phyloP scores from a whole-genome alignment of 2,888 invertebrate species.

The Ochlodes sylvanus region DNA sequence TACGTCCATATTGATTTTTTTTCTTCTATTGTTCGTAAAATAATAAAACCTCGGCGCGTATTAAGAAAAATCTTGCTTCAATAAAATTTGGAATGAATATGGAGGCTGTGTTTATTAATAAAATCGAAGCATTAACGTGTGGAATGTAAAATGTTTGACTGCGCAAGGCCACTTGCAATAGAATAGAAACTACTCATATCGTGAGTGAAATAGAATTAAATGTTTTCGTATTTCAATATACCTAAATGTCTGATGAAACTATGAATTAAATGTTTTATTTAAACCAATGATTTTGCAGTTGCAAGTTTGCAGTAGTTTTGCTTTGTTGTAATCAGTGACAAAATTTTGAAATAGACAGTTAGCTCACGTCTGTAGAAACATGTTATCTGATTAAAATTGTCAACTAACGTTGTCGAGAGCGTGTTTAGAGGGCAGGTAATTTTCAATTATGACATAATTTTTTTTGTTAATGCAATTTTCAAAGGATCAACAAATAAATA shows the following conservation, averaged over 20 bases:
- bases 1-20: slow-evolving; percentile 83
- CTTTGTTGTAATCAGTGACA: slow-evolving; percentile 19
- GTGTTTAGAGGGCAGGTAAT: not conserved
- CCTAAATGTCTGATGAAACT: slow-evolving; percentile 33
- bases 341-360: slow-evolving; percentile 19
- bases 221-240: slow-evolving; percentile 53
- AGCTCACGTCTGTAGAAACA: slow-evolving; percentile 1
- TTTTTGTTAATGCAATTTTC: not conserved
- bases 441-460: not conserved
- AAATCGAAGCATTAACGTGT: slow-evolving; percentile 81
- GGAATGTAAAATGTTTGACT: slow-evolving; percentile 82
- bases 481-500: not conserved
- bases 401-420: not conserved
- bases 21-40: slow-evolving; percentile 82
- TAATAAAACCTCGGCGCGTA: slow-evolving; percentile 73
- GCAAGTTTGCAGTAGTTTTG: slow-evolving; percentile 13
- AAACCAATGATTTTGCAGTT: slow-evolving; percentile 23
- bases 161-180: slow-evolving; percentile 78
- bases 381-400: slow-evolving; percentile 5
- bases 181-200: slow-evolving; percentile 81
- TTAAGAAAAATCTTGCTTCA: slow-evolving; percentile 76
- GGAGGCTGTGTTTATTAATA: slow-evolving; percentile 80
- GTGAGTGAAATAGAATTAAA: slow-evolving; percentile 80
- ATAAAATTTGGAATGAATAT: slow-evolving; percentile 80
- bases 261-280: slow-evolving; percentile 28